Conservation (phyloP, 1,140 invertebrate genomes). For the Orchesella cincta region DNA sequence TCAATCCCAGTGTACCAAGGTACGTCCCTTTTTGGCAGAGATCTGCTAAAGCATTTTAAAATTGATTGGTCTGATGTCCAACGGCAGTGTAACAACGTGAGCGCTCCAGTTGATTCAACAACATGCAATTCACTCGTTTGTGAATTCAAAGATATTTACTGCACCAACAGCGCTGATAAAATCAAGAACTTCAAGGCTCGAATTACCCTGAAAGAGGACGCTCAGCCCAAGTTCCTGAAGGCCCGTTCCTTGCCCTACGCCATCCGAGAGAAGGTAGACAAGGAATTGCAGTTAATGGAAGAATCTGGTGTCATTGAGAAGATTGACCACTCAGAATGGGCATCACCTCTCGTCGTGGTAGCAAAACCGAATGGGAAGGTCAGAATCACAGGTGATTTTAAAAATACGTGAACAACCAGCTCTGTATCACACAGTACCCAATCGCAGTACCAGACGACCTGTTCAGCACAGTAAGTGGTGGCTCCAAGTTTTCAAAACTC, state of each 20-base stretch:
- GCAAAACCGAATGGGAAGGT: constrained; percentile 15
- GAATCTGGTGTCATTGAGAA: constrained; percentile 51
- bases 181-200: constrained; percentile 21
- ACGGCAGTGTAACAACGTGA: background rate
- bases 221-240: constrained; percentile 4
- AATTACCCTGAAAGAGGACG: constrained; percentile 25
- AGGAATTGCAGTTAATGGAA: constrained; percentile 44
- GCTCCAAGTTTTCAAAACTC: constrained; percentile 53
- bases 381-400: constrained; percentile 39
- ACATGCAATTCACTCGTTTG: background rate
- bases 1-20: too few relatives aligned
- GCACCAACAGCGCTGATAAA: background rate
- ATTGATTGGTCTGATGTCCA: background rate
- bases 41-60: background rate
- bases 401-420: constrained; percentile 4
- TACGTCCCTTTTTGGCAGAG: background rate
- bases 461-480: constrained; percentile 17
- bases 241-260: constrained; percentile 40
- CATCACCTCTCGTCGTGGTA: constrained; percentile 8
- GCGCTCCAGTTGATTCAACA: background rate
- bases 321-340: constrained; percentile 52
- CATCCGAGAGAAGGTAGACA: constrained; percentile 25
- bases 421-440: constrained; percentile 20
- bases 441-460: constrained; percentile 29
- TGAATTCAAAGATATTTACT: constrained; percentile 39